A percentile compares a stretch with the other conserved stretches of the same genome.
phyloP scores from a whole-genome alignment of 2,888 invertebrate genomes.

The Isoperla grammatica region DNA sequence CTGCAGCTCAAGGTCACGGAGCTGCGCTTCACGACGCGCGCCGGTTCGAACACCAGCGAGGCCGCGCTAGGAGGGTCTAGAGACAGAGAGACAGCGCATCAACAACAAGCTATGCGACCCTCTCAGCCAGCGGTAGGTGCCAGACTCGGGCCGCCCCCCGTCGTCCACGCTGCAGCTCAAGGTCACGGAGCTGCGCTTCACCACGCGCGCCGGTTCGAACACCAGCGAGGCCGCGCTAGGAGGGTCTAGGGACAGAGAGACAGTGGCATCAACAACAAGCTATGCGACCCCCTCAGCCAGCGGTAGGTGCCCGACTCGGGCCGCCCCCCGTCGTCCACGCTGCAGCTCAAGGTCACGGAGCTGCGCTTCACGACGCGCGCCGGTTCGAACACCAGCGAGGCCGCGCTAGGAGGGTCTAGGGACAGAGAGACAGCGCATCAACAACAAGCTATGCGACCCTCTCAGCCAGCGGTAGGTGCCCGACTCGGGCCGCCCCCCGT shows the following conservation, averaged over 20 bases:
- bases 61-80: constrained; percentile 84
- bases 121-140: constrained; percentile 58
- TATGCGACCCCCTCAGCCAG: constrained; percentile 77
- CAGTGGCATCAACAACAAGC: no score
- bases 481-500: constrained; percentile 68
- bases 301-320: constrained; percentile 49
- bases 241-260: constrained; percentile 62
- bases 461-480: constrained; percentile 59
- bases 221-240: constrained; percentile 76
- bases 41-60: constrained; percentile 64
- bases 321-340: constrained; percentile 74
- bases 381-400: constrained; percentile 67
- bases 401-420: constrained; percentile 80
- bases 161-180: constrained; percentile 79
- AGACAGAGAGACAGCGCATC: no score
- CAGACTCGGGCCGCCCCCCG: constrained; percentile 64
- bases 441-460: constrained; percentile 67
- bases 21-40: constrained; percentile 73
- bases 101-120: no score
- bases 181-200: constrained; percentile 77
- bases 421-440: no score
- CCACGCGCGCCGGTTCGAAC: constrained; percentile 67
- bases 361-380: constrained; percentile 75
- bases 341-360: constrained; percentile 75
- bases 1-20: constrained; percentile 78